These are phyloP conservation scores for Himalopsyche anomala DNA, from an alignment of 2,888 invertebrate genomes.

Conservation along the genomic window DNA sequence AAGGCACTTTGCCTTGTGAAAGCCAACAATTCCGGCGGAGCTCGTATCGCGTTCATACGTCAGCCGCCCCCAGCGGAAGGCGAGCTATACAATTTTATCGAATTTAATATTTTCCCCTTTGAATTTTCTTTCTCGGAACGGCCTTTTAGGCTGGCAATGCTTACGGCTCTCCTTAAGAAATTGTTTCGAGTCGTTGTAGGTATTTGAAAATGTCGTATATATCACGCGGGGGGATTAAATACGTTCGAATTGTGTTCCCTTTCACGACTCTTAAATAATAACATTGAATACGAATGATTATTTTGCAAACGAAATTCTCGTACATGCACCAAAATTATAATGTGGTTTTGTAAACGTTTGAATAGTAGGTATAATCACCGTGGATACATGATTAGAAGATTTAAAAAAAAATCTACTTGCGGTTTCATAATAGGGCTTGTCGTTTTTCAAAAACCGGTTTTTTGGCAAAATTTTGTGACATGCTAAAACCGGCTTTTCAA, in stretches of 20 bases:
- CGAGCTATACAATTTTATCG: constrained; percentile 27
- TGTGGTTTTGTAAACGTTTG: no score
- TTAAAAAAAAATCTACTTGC: no score
- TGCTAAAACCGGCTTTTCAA: no score
- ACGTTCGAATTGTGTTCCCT: not conserved
- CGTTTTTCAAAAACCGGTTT: no score
- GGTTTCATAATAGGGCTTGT: no score
- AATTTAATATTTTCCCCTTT: constrained; percentile 29
- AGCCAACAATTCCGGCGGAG: constrained; percentile 27
- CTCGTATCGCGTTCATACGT: constrained; percentile 33
- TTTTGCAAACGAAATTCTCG: no score
- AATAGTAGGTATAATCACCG: no score
- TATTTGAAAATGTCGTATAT: constrained; percentile 27
- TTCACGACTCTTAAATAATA: not conserved
- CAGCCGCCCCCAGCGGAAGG: constrained; percentile 20
- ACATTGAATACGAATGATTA: no score
- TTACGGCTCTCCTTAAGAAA: constrained; percentile 1
- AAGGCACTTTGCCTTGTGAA: not conserved
- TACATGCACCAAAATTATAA: no score
- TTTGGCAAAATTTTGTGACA: no score
- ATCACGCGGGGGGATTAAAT: not conserved
- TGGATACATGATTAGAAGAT: no score
- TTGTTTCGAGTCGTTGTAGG: not conserved
- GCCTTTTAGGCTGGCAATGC: not conserved
- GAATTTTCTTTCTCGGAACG: not conserved